Conservation (phyloP, 2,888 invertebrate genomes). For the Quadroppia sp. region DNA sequence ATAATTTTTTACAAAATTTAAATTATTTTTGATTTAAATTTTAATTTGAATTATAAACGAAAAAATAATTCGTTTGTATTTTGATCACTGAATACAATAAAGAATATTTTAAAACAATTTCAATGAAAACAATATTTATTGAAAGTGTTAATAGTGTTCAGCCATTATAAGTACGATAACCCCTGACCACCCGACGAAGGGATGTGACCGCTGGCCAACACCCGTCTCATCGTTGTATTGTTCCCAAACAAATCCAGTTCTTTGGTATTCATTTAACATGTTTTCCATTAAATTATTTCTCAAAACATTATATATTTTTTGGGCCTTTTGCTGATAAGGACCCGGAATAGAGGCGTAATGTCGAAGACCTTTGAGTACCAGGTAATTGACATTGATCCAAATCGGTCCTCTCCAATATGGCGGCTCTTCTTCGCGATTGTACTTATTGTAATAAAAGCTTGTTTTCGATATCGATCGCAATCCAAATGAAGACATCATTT, state of each 20-base stretch:
- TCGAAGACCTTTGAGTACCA: constrained; percentile 75
- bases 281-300: constrained; percentile 76
- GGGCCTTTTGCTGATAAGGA: constrained; percentile 60
- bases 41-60: no score
- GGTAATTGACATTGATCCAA: constrained; percentile 96
- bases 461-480: constrained; percentile 77
- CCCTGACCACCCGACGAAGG: constrained; percentile 96
- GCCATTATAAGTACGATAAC: constrained; percentile 91
- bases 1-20: no score
- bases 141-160: constrained; percentile 77
- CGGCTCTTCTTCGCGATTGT: constrained; percentile 94
- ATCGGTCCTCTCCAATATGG: constrained; percentile 98
- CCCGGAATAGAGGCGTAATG: constrained; percentile 72
- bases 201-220: constrained; percentile 76
- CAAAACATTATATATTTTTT: constrained; percentile 60
- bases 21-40: no score
- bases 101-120: no score
- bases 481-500: constrained; percentile 83
- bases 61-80: no score
- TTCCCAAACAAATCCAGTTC: constrained; percentile 94
- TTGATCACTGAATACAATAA: no score
- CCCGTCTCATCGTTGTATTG: constrained; percentile 90
- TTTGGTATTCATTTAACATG: constrained; percentile 73
- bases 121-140: no score
- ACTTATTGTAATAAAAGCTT: constrained; percentile 79